Percentiles rank a stretch among this genome's conserved stretches.
Evolutionary conservation across 2,113 vertebrate species (phyloP).

Genomic region (Orthonyx spaldingii): DNA sequence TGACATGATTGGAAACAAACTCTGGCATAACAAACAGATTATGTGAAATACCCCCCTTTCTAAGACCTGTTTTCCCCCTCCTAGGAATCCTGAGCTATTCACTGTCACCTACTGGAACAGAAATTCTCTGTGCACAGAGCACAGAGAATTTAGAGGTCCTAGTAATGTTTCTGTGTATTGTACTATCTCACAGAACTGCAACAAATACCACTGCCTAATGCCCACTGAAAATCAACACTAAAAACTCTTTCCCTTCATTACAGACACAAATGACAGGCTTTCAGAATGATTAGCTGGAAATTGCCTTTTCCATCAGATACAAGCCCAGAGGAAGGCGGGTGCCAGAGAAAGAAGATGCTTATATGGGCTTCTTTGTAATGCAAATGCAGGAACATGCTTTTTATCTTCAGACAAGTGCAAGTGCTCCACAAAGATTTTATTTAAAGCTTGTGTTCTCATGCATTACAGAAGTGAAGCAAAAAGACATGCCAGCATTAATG

Average conservation of each 20-base stretch:
- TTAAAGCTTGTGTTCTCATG: slow-evolving; percentile 58
- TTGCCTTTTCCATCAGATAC: slow-evolving; percentile 51
- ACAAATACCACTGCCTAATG: not conserved
- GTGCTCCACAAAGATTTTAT: slow-evolving; percentile 62
- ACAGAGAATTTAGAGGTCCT: not conserved
- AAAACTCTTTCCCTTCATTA: slow-evolving; percentile 27
- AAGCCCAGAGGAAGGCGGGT: slow-evolving; percentile 39
- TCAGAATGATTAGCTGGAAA: slow-evolving; percentile 57
- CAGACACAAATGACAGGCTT: slow-evolving; percentile 36
- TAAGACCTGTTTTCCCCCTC: not conserved
- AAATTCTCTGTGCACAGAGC: not conserved
- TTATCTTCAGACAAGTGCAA: slow-evolving; percentile 66
- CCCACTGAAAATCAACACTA: slow-evolving; percentile 11
- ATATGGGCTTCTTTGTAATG: slow-evolving; percentile 60
- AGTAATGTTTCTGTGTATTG: not conserved
- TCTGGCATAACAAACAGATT: not conserved
- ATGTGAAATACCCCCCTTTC: not conserved
- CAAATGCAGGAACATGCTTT: slow-evolving; percentile 60
- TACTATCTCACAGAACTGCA: not conserved
- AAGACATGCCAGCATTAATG: slow-evolving; percentile 57
- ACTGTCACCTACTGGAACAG: not conserved
- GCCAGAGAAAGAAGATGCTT: slow-evolving; percentile 39
- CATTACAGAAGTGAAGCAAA: slow-evolving; percentile 58
- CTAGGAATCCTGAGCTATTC: not conserved
- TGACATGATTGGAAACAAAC: not conserved